Evolutionary conservation across 1,140 invertebrate genomes (phyloP).

Genomic region (Berghia stephanieae): DNA sequence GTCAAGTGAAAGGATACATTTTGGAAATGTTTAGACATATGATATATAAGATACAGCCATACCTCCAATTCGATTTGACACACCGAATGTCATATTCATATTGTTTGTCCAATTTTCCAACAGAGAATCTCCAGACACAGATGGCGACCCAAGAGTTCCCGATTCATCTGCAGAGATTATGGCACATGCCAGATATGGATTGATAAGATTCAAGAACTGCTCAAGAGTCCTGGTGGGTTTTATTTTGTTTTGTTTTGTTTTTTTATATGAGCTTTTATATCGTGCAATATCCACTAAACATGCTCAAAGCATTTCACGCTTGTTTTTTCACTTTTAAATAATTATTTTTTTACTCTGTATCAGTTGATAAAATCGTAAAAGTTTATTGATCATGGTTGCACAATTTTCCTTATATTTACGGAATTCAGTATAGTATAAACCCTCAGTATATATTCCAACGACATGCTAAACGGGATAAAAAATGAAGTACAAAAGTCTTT

Average conservation of each 20-base stretch:
- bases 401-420: neutral
- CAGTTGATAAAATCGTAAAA: neutral
- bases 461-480: too few relatives aligned
- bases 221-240: slow-evolving; percentile 44
- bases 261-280: neutral
- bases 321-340: neutral
- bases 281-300: neutral
- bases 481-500: too few relatives aligned
- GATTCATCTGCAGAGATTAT: slow-evolving; percentile 47
- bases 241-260: neutral
- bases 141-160: slow-evolving; percentile 50
- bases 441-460: too few relatives aligned
- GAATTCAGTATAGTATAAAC: too few relatives aligned
- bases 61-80: neutral
- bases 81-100: too few relatives aligned
- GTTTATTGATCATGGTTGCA: neutral
- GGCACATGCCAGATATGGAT: slow-evolving; percentile 50
- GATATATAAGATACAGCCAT: neutral
- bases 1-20: too few relatives aligned
- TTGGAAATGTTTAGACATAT: neutral
- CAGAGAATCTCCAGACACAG: slow-evolving; percentile 41
- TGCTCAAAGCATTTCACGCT: too few relatives aligned
- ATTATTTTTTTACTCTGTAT: neutral
- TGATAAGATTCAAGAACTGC: slow-evolving; percentile 43
- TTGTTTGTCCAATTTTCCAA: too few relatives aligned